phyloP scores from a whole-genome alignment of 2,113 vertebrate species.

The Progne subis region DNA sequence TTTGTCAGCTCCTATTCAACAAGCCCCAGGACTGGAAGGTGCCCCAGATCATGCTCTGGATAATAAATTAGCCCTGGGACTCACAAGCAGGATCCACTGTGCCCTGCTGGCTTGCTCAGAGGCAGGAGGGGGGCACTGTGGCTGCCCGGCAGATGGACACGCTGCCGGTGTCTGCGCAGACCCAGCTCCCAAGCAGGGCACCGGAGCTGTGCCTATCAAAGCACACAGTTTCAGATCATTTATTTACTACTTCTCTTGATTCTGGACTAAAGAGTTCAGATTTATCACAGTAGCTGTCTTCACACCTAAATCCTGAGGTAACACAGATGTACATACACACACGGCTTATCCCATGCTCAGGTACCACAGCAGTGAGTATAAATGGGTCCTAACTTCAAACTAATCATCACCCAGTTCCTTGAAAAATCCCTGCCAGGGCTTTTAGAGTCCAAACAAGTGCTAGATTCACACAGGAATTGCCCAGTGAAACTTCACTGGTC shows the following conservation, averaged over 20 bases:
- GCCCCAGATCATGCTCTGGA: background rate
- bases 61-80: background rate
- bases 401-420: background rate
- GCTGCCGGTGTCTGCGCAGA: background rate
- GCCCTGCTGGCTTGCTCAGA: background rate
- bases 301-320: background rate
- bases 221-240: background rate
- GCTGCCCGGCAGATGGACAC: rapidly evolving
- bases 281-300: background rate
- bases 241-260: background rate
- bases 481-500: background rate
- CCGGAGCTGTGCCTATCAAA: rapidly evolving
- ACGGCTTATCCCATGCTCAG: background rate
- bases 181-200: background rate
- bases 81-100: background rate
- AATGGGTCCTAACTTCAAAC: background rate
- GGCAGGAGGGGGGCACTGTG: background rate
- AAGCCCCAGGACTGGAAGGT: background rate
- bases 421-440: background rate
- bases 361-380: background rate
- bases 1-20: background rate
- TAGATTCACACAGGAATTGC: background rate
- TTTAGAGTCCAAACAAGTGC: background rate
- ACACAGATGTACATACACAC: rapidly evolving
- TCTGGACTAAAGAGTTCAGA: background rate